A percentile compares a stretch with the other conserved stretches of the same genome.
These are phyloP conservation scores for Heliconius ethilla DNA, from an alignment of 2,888 invertebrate species.

Conservation along the genomic window DNA sequence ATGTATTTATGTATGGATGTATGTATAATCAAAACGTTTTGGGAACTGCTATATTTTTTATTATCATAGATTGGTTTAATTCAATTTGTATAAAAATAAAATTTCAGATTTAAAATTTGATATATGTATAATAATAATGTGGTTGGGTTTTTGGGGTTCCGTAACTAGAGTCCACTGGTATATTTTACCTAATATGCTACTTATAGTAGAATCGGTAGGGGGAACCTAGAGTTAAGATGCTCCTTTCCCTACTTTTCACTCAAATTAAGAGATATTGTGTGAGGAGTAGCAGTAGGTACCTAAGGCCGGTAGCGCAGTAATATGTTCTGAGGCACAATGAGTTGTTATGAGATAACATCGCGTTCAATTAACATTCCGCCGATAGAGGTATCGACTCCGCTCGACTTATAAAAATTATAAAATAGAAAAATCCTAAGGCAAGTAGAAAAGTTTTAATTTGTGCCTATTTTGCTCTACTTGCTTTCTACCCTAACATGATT, in stretches of 20 bases:
- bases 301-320: constrained; percentile 60
- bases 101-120: background rate
- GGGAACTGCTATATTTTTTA: constrained; percentile 34
- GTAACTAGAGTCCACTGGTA: background rate
- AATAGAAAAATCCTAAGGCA: background rate
- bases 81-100: constrained; percentile 15
- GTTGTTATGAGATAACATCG: constrained; percentile 75
- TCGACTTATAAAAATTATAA: constrained; percentile 18
- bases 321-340: constrained; percentile 66
- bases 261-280: too few relatives aligned
- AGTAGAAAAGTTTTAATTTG: too few relatives aligned
- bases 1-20: constrained; percentile 39
- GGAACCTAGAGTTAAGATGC: background rate
- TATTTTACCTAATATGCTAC: background rate
- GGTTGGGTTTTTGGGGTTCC: background rate
- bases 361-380: constrained; percentile 76
- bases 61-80: constrained; percentile 23
- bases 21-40: constrained; percentile 49
- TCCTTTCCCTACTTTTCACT: background rate
- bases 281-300: constrained; percentile 1
- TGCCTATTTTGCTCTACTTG: too few relatives aligned
- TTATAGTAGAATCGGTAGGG: too few relatives aligned
- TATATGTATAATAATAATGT: background rate
- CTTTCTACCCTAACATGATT: too few relatives aligned
- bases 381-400: constrained; percentile 47